These are phyloP conservation scores for Eustalomyia histrio DNA, from an alignment of 2,888 invertebrate genomes.

Conservation along the genomic window DNA sequence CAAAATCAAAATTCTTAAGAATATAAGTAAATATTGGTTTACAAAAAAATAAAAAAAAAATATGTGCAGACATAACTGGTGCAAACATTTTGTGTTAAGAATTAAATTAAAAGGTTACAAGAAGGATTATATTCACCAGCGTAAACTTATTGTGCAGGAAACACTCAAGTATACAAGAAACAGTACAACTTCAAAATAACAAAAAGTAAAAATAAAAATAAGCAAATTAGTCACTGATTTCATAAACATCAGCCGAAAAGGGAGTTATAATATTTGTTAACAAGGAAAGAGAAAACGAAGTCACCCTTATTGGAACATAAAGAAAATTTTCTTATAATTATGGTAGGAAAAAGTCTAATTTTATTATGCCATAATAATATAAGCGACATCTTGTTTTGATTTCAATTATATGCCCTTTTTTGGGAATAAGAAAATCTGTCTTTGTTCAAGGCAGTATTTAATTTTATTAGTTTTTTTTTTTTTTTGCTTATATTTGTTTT, in stretches of 20 bases:
- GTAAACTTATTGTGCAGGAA: neutral
- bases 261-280: neutral
- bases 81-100: neutral
- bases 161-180: neutral
- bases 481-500: constrained; percentile 1
- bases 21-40: too few species aligned
- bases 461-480: constrained; percentile 5
- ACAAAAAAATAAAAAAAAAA: too few species aligned
- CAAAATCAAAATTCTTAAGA: too few species aligned
- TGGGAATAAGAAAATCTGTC: constrained; percentile 12
- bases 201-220: constrained; percentile 5
- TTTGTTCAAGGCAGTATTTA: constrained; percentile 15
- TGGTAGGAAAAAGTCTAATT: constrained; percentile 19
- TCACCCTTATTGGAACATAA: neutral
- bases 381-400: constrained; percentile 61
- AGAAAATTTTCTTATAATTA: constrained; percentile 9
- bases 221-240: constrained; percentile 56
- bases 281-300: neutral
- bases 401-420: constrained; percentile 38
- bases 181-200: neutral
- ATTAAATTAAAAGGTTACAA: constrained; percentile 4
- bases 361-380: constrained; percentile 49
- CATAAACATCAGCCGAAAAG: constrained; percentile 19
- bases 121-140: constrained; percentile 18
- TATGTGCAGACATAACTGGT: neutral